Evolutionary conservation across 2,113 vertebrate genomes (phyloP).

Genomic region (Thymallus thymallus): DNA sequence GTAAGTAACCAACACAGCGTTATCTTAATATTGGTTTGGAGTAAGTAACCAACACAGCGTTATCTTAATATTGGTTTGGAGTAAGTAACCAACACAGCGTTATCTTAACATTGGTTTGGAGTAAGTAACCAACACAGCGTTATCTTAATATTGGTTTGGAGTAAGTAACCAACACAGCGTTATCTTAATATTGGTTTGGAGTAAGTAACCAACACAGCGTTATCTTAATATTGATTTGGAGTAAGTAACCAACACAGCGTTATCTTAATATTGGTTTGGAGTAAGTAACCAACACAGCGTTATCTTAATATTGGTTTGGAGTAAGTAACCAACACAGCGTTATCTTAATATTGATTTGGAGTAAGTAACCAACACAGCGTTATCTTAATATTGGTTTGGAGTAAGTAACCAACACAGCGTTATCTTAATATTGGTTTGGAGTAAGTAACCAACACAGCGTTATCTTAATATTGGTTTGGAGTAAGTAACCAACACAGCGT

Average conservation of each 20-base stretch:
- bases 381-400: conserved; percentile 42
- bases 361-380: conserved; percentile 20
- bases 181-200: conserved; percentile 42
- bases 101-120: conserved; percentile 42
- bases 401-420: conserved; percentile 20
- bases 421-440: conserved; percentile 42
- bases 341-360: conserved; percentile 42
- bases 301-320: conserved; percentile 42
- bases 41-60: conserved; percentile 20
- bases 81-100: conserved; percentile 20
- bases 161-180: conserved; percentile 20
- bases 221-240: conserved; percentile 42
- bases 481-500: conserved; percentile 20
- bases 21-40: conserved; percentile 42
- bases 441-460: conserved; percentile 20
- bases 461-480: conserved; percentile 42
- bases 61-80: conserved; percentile 42
- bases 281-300: conserved; percentile 20
- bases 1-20: conserved; percentile 20
- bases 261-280: conserved; percentile 42
- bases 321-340: conserved; percentile 20
- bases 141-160: conserved; percentile 42
- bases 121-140: conserved; percentile 20
- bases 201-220: conserved; percentile 20
- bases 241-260: conserved; percentile 20